Base-by-base conservation (phyloP, 2,888 invertebrate genomes). In the Eilema griseolum region DNA sequence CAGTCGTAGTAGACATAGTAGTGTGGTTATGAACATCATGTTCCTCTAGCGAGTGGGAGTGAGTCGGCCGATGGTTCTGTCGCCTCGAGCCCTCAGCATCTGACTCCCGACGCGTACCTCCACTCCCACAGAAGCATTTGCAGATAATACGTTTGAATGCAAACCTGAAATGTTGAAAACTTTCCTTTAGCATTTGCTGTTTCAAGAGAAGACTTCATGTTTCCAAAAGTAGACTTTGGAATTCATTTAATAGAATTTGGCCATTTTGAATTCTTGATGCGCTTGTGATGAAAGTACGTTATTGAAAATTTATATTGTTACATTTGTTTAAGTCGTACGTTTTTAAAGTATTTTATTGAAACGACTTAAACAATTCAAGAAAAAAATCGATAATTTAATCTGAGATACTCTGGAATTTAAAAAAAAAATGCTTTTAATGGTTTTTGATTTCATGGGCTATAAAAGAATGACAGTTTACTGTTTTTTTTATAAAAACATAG, bases 121-220 rank as follows among this genome's bases (percentile, higher is more conserved):
- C 96, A 7, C 90, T 85, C 5, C 90, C 92, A 89, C 98, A 98
- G 92, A 98, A 97, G 86, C 98, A 98, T 84, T 97, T 97, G 93
- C 98, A 98, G 81, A 99, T 97, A 81, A 99, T 98, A 81, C 97
- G 97, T 92, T 98, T 98, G 95, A 99, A 99, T 31, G 99, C 99
- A 88, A 98, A 98, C 74, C 99, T 97, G 93, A 1, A 72, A 72
- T 33, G 16, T 20, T 16, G 1, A 10, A 56, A 56, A 33, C 3
- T 20, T 20, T 14, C 33, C 7, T 37, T 23, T 14, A 61, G 8
- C 16, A 8, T 23, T 4, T 23, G 23, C 23, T 33, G 3, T 33
- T 61, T 61, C 14, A 2, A 20, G 46, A 20, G 46, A 20, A 46
- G 46, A 20, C 7, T 46, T 12, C 7, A 3, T 5, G 14, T 4